Evolutionary conservation across 2,797 vertebrate genomes (phyloP), one percentile per base, ranked within the genome.

Genomic region (Apodemus agrarius): DNA sequence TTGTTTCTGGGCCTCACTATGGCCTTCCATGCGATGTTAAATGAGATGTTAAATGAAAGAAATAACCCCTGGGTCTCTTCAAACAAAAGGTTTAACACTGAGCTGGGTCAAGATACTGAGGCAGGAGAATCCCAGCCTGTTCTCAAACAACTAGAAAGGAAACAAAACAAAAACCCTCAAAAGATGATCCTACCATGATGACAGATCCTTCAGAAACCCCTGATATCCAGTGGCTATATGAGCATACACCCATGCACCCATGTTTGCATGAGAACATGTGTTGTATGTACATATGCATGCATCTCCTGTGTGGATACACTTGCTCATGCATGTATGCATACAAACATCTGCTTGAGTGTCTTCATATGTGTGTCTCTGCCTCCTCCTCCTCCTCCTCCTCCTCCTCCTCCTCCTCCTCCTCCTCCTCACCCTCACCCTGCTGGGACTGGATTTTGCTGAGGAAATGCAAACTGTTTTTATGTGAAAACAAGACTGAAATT

Each of bases 401-500:
- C n/a, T n/a, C n/a, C n/a, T n/a, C n/a, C n/a, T n/a, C n/a, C n/a
- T n/a, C n/a, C n/a, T n/a, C n/a, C 59, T 57, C 37, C 59, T 57
- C 37, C 52, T n/a, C n/a, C 59, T 57, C 37, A 52, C 52, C 37
- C 52, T 57, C 1, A 1, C 31, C 8, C 52, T 84, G 49, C 31
- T 24, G n/a, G 49, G 29, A 67, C 78, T 78, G 59, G 84, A 92
- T 72, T 82, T 79, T 37, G 34, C 78, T 67, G 21, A 92, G 61
- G 85, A 93, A 76, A 84, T 11, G 4, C 29, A 90, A 67, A 72
- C 34, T 85, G 29, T 6, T 89, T 89, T 78, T 93, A 37, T 94
- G 37, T 37, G 67, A 92, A 92, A 95, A 97, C 40, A 37, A 49
- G 59, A 78, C 78, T 92, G 59, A 88, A 69, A 92, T 40, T 19